Percentiles rank a stretch among this genome's conserved stretches.
phyloP scores from a whole-genome alignment of 2,888 invertebrate genomes.

The Agrotis ipsilon region DNA sequence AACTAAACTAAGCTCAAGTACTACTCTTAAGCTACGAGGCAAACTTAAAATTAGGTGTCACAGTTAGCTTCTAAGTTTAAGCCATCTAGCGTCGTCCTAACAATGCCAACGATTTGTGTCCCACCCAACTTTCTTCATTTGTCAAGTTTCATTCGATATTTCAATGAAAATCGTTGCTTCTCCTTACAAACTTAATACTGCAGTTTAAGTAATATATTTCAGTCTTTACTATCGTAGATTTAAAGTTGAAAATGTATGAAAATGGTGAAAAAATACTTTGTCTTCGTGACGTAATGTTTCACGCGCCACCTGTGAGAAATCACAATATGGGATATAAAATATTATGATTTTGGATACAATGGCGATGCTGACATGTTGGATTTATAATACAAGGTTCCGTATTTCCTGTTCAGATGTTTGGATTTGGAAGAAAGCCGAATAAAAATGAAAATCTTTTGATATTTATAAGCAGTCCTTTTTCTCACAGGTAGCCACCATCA shows the following conservation, averaged over 20 bases:
- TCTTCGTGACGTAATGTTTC: slow-evolving; percentile 45
- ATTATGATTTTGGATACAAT: slow-evolving; percentile 45
- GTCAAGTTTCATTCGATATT: slow-evolving; percentile 66
- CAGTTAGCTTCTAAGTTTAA: slow-evolving; percentile 33
- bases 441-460: too few relatives aligned
- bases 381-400: slow-evolving; percentile 24
- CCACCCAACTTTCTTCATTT: slow-evolving; percentile 64
- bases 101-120: slow-evolving; percentile 56
- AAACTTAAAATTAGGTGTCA: slow-evolving; percentile 44
- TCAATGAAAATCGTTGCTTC: slow-evolving; percentile 49
- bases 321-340: slow-evolving; percentile 43
- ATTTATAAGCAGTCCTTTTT: too few relatives aligned
- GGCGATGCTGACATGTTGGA: slow-evolving; percentile 3
- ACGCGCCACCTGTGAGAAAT: slow-evolving; percentile 55
- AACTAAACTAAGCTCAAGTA: neutral
- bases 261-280: slow-evolving; percentile 11
- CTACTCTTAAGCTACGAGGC: neutral
- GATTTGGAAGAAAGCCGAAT: neutral
- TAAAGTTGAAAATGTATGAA: slow-evolving; percentile 3
- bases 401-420: slow-evolving; percentile 5
- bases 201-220: neutral
- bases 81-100: slow-evolving; percentile 17
- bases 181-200: slow-evolving; percentile 36
- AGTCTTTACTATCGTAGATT: neutral
- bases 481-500: too few relatives aligned